A percentile compares a stretch with the other conserved stretches of the same genome.
phyloP scores from a whole-genome alignment of 2,113 vertebrate species.

The Lichenostomus cassidix region DNA sequence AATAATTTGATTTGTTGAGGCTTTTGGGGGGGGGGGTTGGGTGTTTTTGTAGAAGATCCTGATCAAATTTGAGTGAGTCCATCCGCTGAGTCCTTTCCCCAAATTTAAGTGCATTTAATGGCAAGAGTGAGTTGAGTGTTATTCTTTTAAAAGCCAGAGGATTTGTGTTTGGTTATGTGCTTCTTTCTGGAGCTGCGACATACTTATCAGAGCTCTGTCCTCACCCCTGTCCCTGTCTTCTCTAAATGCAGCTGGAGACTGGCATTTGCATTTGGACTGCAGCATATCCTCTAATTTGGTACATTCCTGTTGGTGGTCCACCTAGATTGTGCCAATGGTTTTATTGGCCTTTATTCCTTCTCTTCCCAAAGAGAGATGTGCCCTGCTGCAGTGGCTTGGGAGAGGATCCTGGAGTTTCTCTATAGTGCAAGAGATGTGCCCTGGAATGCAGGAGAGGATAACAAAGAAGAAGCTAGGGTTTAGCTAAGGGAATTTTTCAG shows the following conservation, averaged over 20 bases:
- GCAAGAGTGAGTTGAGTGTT: neutral
- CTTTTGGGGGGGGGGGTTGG: neutral
- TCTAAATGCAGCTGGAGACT: neutral
- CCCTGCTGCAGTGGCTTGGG: neutral
- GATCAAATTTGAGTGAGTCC: neutral
- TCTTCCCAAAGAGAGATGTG: neutral
- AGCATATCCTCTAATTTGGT: neutral
- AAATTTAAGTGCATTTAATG: neutral
- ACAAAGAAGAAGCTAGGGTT: neutral
- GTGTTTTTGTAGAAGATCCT: neutral
- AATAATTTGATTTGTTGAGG: neutral
- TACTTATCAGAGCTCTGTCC: neutral
- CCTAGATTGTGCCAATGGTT: fast-evolving
- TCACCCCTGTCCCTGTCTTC: neutral
- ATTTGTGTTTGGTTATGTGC: neutral
- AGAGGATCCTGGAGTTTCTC: neutral
- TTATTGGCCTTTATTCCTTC: neutral
- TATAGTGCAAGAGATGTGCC: fast-evolving
- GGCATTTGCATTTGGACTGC: neutral
- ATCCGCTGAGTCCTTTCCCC: fast-evolving
- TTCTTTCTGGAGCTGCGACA: neutral
- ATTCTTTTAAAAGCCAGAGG: neutral
- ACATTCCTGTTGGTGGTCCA: neutral
- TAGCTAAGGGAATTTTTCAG: neutral
- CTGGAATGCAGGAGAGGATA: neutral